A percentile compares a stretch with the other conserved stretches of the same genome.
Evolutionary conservation across 2,888 invertebrate genomes (phyloP).

Genomic region (Criorhina ranunculi): DNA sequence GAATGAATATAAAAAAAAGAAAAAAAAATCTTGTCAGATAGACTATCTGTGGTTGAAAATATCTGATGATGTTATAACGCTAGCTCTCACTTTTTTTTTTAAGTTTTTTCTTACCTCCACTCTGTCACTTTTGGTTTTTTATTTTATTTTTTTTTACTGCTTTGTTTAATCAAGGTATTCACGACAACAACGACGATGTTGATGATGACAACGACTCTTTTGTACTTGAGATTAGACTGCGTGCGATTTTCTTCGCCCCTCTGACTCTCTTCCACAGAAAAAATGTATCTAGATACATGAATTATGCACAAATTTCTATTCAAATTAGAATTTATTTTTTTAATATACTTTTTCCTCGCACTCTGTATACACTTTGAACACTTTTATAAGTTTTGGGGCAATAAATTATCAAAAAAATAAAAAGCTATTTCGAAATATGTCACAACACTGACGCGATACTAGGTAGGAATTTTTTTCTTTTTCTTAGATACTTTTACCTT

Average conservation of each 20-base stretch:
- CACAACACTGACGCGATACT: conserved; percentile 18
- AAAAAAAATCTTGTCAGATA: conserved; percentile 44
- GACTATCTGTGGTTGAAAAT: conserved; percentile 49
- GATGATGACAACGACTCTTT: conserved; percentile 70
- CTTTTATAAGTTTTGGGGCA: conserved; percentile 11
- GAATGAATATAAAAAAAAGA: too few species aligned
- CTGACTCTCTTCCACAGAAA: conserved; percentile 47
- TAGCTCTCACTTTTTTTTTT: conserved; percentile 61
- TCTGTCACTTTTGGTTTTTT: conserved; percentile 33
- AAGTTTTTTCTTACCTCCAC: conserved; percentile 35
- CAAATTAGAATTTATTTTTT: conserved; percentile 32
- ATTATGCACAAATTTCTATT: conserved; percentile 71
- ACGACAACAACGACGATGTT: conserved; percentile 42
- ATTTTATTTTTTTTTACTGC: conserved; percentile 44
- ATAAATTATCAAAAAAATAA: conserved; percentile 6
- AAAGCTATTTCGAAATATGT: conserved; percentile 22
- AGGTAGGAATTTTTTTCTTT: conserved; percentile 1
- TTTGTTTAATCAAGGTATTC: conserved; percentile 70
- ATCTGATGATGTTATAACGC: conserved; percentile 64
- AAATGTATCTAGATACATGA: conserved; percentile 72
- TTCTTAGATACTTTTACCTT: conserved; percentile 35
- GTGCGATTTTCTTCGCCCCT: conserved; percentile 60
- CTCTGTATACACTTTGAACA: conserved; percentile 13
- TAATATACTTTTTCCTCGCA: conserved; percentile 6
- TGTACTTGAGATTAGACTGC: conserved; percentile 72